A percentile compares a stretch with the other conserved stretches of the same genome.
Conservation (phyloP, 2,797 vertebrate genomes). For the Morelia viridis region DNA sequence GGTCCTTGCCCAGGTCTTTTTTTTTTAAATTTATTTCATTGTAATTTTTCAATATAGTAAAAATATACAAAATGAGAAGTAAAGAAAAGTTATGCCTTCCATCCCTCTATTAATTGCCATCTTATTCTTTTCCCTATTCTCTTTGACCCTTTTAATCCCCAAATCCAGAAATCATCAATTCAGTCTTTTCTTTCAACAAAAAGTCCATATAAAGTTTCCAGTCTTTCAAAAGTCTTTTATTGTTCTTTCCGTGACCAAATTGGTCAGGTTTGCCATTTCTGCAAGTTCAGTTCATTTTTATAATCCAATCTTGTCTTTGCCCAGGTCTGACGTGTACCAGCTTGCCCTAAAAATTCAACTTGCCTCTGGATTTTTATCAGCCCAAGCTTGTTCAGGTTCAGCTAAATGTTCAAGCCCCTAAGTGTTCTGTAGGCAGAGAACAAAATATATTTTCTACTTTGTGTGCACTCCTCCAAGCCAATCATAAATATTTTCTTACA, state of each 20-base stretch:
- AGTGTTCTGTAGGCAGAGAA: neutral
- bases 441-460: neutral
- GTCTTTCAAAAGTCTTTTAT: neutral
- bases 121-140: neutral
- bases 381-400: neutral
- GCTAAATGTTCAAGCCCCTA: neutral
- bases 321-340: neutral
- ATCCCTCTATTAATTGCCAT: neutral
- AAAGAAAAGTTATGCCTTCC: neutral
- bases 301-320: neutral
- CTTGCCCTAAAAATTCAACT: neutral
- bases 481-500: neutral
- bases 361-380: neutral
- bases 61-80: neutral
- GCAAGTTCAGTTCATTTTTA: neutral
- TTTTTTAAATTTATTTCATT: neutral
- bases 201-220: neutral
- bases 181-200: neutral
- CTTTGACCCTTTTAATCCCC: neutral
- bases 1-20: neutral
- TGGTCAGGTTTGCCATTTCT: neutral
- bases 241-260: neutral
- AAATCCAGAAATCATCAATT: neutral
- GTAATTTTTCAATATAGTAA: neutral
- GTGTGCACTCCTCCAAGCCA: neutral